Evolutionary conservation across 2,888 invertebrate species (phyloP).

Genomic region (Plebejus melissa): DNA sequence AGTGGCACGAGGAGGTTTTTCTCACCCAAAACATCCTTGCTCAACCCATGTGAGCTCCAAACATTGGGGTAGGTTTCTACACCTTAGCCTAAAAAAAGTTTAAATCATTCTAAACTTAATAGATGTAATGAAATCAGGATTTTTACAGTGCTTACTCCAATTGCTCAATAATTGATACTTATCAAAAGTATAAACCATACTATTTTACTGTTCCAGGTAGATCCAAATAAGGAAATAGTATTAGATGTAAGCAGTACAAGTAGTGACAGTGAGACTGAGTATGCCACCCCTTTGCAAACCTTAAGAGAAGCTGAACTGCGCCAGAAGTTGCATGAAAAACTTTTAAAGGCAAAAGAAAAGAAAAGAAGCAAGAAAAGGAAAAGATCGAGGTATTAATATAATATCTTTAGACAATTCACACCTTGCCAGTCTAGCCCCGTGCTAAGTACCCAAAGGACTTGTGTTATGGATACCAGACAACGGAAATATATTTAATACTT

Average conservation of each 20-base stretch:
- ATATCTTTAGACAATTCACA: too few relatives aligned
- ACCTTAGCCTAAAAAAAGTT: background rate
- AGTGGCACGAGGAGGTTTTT: too few relatives aligned
- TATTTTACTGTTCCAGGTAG: slow-evolving; percentile 74
- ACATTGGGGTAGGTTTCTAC: too few relatives aligned
- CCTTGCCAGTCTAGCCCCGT: too few relatives aligned
- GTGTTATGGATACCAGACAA: too few relatives aligned
- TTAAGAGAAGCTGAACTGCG: slow-evolving; percentile 87
- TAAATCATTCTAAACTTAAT: background rate
- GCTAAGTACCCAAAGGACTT: too few relatives aligned
- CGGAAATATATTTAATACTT: too few relatives aligned
- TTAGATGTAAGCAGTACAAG: slow-evolving; percentile 97
- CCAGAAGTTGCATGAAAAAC: slow-evolving; percentile 82
- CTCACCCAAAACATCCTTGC: too few relatives aligned
- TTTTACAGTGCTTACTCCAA: background rate
- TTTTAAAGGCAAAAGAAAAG: slow-evolving; percentile 79
- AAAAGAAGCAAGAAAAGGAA: slow-evolving; percentile 67
- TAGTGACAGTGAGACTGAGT: slow-evolving; percentile 91
- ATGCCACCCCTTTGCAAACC: slow-evolving; percentile 89
- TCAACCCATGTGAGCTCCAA: too few relatives aligned
- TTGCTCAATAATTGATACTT: background rate
- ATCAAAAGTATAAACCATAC: background rate
- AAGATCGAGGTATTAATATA: slow-evolving; percentile 48
- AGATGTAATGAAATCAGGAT: background rate
- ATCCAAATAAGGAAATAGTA: slow-evolving; percentile 95